Evolutionary conservation across 2,888 invertebrate genomes (phyloP).

Genomic region (Eupithecia centaureata): DNA sequence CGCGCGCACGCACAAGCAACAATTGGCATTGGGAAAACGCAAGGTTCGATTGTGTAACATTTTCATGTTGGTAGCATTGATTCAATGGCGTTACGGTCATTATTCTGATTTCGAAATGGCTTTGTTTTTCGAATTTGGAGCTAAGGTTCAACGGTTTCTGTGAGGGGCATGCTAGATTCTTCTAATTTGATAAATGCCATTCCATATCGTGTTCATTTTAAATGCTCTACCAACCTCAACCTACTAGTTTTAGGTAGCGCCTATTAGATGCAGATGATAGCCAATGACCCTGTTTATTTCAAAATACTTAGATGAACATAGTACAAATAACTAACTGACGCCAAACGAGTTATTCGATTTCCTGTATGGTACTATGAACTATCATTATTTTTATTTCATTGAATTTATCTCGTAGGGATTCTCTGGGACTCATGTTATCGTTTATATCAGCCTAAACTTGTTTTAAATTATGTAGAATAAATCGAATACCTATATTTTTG

Average conservation of each 20-base stretch:
- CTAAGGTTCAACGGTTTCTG: slow-evolving; percentile 5
- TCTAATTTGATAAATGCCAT: slow-evolving; percentile 1
- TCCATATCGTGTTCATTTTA: neutral
- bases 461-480: too few relatives aligned
- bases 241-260: neutral
- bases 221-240: neutral
- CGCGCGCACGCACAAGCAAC: slow-evolving; percentile 35
- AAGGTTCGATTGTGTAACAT: slow-evolving; percentile 50
- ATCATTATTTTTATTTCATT: too few relatives aligned
- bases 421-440: too few relatives aligned
- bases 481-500: too few relatives aligned
- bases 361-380: too few relatives aligned
- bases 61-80: slow-evolving; percentile 48
- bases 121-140: slow-evolving; percentile 37
- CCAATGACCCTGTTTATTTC: too few relatives aligned
- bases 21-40: slow-evolving; percentile 39
- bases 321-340: too few relatives aligned
- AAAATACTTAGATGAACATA: too few relatives aligned
- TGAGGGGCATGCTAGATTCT: slow-evolving; percentile 4
- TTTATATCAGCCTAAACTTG: too few relatives aligned
- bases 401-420: too few relatives aligned
- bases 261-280: neutral
- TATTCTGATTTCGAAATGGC: slow-evolving; percentile 55
- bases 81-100: slow-evolving; percentile 53
- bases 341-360: too few relatives aligned